Evolutionary conservation across 2,888 invertebrate species (phyloP).

Genomic region (Scaptomyza polygonia): DNA sequence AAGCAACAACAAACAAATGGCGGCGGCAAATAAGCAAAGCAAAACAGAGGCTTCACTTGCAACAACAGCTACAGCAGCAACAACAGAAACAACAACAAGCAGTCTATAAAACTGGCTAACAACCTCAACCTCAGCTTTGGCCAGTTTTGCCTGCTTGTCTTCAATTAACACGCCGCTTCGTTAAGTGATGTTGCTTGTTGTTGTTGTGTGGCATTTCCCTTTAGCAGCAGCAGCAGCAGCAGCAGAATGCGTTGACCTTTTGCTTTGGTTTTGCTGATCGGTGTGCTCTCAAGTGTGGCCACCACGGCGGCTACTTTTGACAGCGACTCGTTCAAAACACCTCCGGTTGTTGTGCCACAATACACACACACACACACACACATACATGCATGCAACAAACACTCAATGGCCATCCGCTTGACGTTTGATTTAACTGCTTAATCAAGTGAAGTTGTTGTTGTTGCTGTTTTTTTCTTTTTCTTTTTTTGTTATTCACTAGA

Average conservation of each 20-base stretch:
- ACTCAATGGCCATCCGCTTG: slow-evolving; percentile 29
- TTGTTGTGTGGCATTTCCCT: slow-evolving; percentile 76
- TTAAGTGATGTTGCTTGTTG: slow-evolving; percentile 60
- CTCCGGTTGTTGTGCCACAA: slow-evolving; percentile 41
- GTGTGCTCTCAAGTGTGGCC: slow-evolving; percentile 76
- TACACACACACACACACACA: neutral
- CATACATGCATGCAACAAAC: slow-evolving; percentile 1
- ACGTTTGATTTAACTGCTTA: slow-evolving; percentile 76
- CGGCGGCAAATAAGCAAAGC: slow-evolving; percentile 37
- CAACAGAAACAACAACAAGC: slow-evolving; percentile 23
- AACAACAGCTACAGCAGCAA: slow-evolving; percentile 25
- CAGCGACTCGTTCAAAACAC: slow-evolving; percentile 64
- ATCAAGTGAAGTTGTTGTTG: slow-evolving; percentile 71
- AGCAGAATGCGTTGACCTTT: slow-evolving; percentile 76
- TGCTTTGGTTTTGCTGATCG: slow-evolving; percentile 26
- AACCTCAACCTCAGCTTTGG: slow-evolving; percentile 62
- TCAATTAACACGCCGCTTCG: slow-evolving; percentile 80
- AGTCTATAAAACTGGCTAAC: slow-evolving; percentile 44
- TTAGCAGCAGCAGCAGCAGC: slow-evolving; percentile 31
- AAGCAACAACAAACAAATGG: slow-evolving; percentile 28
- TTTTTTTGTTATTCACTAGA: too few species aligned
- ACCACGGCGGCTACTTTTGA: slow-evolving; percentile 72
- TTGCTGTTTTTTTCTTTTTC: too few species aligned
- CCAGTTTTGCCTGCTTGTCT: slow-evolving; percentile 72
- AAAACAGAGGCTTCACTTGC: slow-evolving; percentile 36